Base-by-base conservation (phyloP, 2,113 vertebrate genomes). In the Reinhardtius hippoglossoides region DNA sequence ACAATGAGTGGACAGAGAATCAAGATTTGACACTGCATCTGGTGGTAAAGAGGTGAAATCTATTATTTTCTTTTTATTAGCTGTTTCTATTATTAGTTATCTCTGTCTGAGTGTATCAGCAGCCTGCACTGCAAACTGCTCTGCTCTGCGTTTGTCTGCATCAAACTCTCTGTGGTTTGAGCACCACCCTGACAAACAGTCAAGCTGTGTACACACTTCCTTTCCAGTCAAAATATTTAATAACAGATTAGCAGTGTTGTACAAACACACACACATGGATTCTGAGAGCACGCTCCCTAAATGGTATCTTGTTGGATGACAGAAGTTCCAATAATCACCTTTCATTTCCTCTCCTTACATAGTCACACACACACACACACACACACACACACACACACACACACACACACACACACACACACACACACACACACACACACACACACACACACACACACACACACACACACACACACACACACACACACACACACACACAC, bases 251-350 rank as follows among this genome's bases (percentile, higher is more conserved):
- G 69, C 48, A 67, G 42, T 44, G 40, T 80, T 58, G 57, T 61
- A 72, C 73, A 70, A 52, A 68, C 55, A 72, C 26, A 54, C 50
- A n/a, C 50, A 52, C 16, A 15, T 0, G 12, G 12, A 44, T 44
- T 44, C 15, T 16, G 5, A 57, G 44, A 58, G 6, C 44, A 37
- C 4, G 50, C 52, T 81, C 78, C 83, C 48, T 80, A 82, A 76
- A 85, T 67, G 81, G 66, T 55, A 64, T 67, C 67, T 54, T 42
- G 16, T 74, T 72, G 71, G 80, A 44, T 64, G 80, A 68, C 40
- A 67, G 68, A 24, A 80, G 82, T 66, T 80, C 70, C 58, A 82
- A 55, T 59, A 54, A 76, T 80, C 54, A 76, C 46, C 2, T 52
- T 52, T 52, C 50, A n/a, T 52, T 52, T 52, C 21, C 50, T n/a